Conservation (phyloP, 2,888 invertebrate species). For the Metallyticus violacea region DNA sequence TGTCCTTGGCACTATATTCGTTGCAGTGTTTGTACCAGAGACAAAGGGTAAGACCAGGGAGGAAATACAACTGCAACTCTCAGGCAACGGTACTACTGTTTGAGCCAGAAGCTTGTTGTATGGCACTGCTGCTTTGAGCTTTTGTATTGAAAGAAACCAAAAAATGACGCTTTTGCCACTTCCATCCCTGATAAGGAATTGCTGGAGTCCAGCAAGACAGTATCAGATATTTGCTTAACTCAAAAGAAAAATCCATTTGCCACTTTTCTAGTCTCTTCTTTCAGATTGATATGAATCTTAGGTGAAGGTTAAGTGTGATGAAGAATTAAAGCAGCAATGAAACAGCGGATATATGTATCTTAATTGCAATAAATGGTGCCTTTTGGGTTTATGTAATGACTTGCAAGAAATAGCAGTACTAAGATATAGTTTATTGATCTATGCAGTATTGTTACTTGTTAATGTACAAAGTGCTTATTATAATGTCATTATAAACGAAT, state of each 20-base stretch:
- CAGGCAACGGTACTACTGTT: background rate
- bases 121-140: background rate
- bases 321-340: too few relatives aligned
- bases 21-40: conserved; percentile 27
- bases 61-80: conserved; percentile 16
- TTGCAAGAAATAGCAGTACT: background rate
- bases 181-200: too few relatives aligned
- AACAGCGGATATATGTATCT: background rate
- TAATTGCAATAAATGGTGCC: background rate
- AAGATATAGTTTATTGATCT: background rate
- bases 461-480: background rate
- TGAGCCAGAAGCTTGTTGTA: background rate
- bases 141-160: too few relatives aligned
- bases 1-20: conserved; percentile 21
- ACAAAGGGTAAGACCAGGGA: conserved; percentile 23
- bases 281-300: too few relatives aligned
- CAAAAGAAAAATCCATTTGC: too few relatives aligned
- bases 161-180: too few relatives aligned
- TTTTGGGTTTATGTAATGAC: background rate
- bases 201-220: too few relatives aligned
- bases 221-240: too few relatives aligned
- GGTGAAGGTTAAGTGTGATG: too few relatives aligned
- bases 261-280: too few relatives aligned
- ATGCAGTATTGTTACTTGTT: background rate
- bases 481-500: background rate